Conservation (phyloP, 2,888 invertebrate species). For the Scaptomyza reducta region DNA sequence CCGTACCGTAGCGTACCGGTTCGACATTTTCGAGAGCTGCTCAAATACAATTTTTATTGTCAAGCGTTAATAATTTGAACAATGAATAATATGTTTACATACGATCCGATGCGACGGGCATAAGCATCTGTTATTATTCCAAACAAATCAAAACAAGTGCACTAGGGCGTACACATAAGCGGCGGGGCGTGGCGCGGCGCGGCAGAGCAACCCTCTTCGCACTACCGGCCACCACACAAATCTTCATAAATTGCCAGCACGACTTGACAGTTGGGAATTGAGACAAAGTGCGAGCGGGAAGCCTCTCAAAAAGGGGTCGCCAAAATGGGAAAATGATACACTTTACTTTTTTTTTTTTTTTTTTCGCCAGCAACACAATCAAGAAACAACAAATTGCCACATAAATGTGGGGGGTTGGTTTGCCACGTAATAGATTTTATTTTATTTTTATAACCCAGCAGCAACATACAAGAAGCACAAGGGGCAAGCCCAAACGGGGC, state of each 20-base stretch:
- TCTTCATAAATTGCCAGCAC: constrained; percentile 80
- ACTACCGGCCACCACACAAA: constrained; percentile 69
- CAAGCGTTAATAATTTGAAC: constrained; percentile 83
- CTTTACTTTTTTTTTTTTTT: constrained; percentile 82
- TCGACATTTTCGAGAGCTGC: constrained; percentile 67
- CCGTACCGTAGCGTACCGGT: too few species aligned
- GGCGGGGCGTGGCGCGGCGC: constrained; percentile 66
- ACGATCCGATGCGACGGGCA: constrained; percentile 40
- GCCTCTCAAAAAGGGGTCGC: constrained; percentile 16
- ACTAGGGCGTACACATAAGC: constrained; percentile 56
- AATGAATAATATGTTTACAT: constrained; percentile 81
- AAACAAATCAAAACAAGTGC: constrained; percentile 84
- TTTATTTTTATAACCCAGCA: constrained; percentile 76
- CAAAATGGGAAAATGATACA: constrained; percentile 83
- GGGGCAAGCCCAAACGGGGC: constrained; percentile 3
- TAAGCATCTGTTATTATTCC: constrained; percentile 83
- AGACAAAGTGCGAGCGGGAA: constrained; percentile 70
- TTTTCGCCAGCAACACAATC: constrained; percentile 78
- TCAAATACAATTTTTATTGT: constrained; percentile 81
- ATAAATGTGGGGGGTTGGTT: constrained; percentile 84
- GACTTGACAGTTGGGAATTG: constrained; percentile 72
- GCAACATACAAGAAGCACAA: background rate
- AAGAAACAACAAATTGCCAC: constrained; percentile 84
- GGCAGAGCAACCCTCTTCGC: constrained; percentile 27
- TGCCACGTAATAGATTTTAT: constrained; percentile 84